These are phyloP conservation scores for Pyrgus malvae DNA, from an alignment of 2,888 invertebrate species.

Conservation along the genomic window DNA sequence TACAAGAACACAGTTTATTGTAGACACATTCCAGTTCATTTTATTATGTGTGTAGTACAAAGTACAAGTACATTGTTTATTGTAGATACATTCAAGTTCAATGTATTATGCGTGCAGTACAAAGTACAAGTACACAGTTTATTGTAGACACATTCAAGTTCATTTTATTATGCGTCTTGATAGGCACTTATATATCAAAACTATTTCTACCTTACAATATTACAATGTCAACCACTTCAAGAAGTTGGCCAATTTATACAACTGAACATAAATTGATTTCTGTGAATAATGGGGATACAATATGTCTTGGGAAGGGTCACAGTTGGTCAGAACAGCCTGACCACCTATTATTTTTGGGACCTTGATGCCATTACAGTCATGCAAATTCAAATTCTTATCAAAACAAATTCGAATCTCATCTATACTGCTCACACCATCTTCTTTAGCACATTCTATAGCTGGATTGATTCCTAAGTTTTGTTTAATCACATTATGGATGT, in stretches of 20 bases:
- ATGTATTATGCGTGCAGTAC: too few relatives aligned
- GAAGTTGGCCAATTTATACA: constrained; percentile 81
- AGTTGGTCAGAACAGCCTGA: constrained; percentile 82
- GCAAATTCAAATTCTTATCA: constrained; percentile 83
- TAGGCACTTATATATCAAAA: too few relatives aligned
- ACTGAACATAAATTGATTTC: constrained; percentile 65
- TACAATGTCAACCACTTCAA: constrained; percentile 84
- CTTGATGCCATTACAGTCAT: constrained; percentile 84
- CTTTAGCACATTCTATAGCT: constrained; percentile 84
- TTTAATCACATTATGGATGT: constrained; percentile 65
- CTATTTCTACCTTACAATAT: constrained; percentile 26
- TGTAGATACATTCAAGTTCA: too few relatives aligned
- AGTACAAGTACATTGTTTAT: too few relatives aligned
- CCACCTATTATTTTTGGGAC: constrained; percentile 29
- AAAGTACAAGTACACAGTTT: too few relatives aligned
- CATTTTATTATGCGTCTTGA: too few relatives aligned
- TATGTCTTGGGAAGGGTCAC: constrained; percentile 75
- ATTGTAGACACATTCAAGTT: too few relatives aligned
- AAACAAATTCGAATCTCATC: constrained; percentile 89
- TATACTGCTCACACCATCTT: constrained; percentile 82
- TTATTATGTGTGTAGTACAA: too few relatives aligned
- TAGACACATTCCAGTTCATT: too few relatives aligned
- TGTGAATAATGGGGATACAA: constrained; percentile 79
- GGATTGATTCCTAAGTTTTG: constrained; percentile 80
- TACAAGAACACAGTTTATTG: too few relatives aligned